Evolutionary conservation across 2,797 vertebrate species (phyloP), one percentile per base, ranked within the genome.

Genomic region (Eurystomus glaucurus): DNA sequence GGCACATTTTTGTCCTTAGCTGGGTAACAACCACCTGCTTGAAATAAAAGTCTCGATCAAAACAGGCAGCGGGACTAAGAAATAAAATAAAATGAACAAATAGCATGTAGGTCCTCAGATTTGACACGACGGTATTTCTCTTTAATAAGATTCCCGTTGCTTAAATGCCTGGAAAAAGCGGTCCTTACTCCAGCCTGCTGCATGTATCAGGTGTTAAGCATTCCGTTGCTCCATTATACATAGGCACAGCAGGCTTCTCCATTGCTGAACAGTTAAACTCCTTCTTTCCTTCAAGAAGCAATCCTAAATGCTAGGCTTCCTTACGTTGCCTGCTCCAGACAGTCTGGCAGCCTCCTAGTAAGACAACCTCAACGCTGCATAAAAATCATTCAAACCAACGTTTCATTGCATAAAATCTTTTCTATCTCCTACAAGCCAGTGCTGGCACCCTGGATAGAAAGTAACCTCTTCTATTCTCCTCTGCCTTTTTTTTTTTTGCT

Each of bases 41-140:
- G 45, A 91, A 92, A 95, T 61, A 9, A 58, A 58, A 26, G 35
- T 84, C 85, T 91, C 74, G 15, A 95, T 76, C 58, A 68, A 90
- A 79, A 94, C 35, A 12, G 1, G 10, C 55, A 41, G 33, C 2
- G 1, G 90, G 54, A 82, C 50, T 55, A 55, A 39, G 64, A 20
- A 94, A 89, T 52, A 87, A 88, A 81, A 51, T 10, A 74, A 90
- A 89, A 94, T 4, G 4, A 88, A 28, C 21, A 89, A 58, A 85
- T 37, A 52, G 29, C 26, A 52, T 1, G 0, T 19, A 79, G 6
- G 14, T 43, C 90, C 26, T 51, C 45, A 79, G 43, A 39, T 29
- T 41, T 52, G 19, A 81, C 20, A 77, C 58, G n/a, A 50, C 29
- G 23, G 4, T 21, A 57, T 83, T 84, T 77, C 29, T 29, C 26